Evolutionary conservation across 2,113 vertebrate species (phyloP).

Genomic region (Ageneiosus marmoratus): DNA sequence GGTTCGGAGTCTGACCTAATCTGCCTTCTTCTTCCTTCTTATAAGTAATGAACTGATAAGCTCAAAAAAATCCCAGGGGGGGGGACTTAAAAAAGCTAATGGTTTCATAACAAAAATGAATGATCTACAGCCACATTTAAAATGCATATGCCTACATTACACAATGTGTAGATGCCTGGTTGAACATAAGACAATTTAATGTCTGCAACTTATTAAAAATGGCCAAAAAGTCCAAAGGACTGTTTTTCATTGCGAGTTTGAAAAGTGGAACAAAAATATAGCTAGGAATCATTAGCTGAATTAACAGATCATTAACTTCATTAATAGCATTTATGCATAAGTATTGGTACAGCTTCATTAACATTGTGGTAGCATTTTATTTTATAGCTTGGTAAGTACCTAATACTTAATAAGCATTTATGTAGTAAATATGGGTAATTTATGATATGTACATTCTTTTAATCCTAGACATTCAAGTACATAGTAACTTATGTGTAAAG

Average conservation of each 20-base stretch:
- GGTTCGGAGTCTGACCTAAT: background rate
- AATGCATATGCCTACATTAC: background rate
- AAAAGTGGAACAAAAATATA: background rate
- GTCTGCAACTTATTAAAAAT: background rate
- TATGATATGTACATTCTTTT: background rate
- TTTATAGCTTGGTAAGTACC: background rate
- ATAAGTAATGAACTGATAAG: background rate
- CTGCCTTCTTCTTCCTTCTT: no score
- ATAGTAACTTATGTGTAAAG: background rate
- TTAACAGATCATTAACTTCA: slow-evolving; percentile 6
- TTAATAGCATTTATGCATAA: background rate
- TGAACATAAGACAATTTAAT: background rate
- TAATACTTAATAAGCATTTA: background rate
- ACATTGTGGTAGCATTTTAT: background rate
- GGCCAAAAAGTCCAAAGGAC: no score
- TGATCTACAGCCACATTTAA: background rate
- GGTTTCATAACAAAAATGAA: background rate
- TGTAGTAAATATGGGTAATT: background rate
- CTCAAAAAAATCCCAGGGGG: background rate
- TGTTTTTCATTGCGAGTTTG: background rate
- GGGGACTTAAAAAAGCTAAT: background rate
- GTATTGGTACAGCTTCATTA: background rate
- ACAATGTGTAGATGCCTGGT: no score
- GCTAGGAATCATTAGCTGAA: slow-evolving; percentile 1
- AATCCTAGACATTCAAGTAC: background rate